Percentiles rank a stretch among this genome's conserved stretches.
Conservation (phyloP, 2,797 vertebrate genomes). For the Tragopan temminckii region DNA sequence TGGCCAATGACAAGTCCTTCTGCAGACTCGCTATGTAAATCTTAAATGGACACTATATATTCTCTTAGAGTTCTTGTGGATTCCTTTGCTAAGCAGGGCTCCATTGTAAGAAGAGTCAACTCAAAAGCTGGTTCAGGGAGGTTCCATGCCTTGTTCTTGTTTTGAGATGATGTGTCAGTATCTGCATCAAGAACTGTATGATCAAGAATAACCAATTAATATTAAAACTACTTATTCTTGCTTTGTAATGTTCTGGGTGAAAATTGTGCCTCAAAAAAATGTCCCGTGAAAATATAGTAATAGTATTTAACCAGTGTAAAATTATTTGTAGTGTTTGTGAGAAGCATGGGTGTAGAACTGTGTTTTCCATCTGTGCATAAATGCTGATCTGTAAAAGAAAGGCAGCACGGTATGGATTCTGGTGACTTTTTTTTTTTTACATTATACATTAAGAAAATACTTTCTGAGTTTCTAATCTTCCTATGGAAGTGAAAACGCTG, state of each 20-base stretch:
- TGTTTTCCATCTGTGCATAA: background rate
- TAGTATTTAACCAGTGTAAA: background rate
- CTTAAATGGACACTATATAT: background rate
- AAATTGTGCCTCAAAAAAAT: background rate
- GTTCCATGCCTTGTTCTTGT: background rate
- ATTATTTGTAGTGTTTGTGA: background rate
- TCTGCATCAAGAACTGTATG: background rate
- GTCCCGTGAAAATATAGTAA: background rate
- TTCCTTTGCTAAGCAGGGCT: background rate
- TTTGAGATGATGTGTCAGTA: background rate
- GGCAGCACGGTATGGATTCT: no score
- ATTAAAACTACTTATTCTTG: background rate
- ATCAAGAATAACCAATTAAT: background rate
- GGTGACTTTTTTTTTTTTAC: background rate
- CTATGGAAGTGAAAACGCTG: background rate
- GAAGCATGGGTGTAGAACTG: background rate
- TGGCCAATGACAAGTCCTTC: background rate
- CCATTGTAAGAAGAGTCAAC: background rate
- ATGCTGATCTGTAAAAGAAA: background rate
- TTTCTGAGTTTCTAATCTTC: background rate
- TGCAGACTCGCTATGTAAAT: background rate
- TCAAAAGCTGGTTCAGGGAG: background rate
- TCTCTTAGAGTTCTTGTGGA: background rate
- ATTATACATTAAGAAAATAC: background rate
- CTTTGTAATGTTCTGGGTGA: background rate